phyloP scores from a whole-genome alignment of 2,113 vertebrate species.

The Donacobius atricapilla region DNA sequence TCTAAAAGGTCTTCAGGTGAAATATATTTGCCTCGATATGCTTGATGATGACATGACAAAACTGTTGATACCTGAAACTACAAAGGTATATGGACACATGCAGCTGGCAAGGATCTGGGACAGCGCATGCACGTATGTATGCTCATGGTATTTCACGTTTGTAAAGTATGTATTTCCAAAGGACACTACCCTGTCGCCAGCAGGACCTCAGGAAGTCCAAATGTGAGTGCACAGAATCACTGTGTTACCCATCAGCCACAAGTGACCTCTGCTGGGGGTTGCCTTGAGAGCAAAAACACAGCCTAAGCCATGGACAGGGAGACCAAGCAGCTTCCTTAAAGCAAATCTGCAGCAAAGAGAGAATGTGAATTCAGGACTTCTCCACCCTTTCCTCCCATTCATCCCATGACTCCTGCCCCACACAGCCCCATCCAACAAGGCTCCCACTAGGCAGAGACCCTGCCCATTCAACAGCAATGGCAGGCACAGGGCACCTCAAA shows the following conservation, averaged over 20 bases:
- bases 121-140: rapidly evolving
- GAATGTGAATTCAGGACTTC: not conserved
- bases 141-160: not conserved
- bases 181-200: not conserved
- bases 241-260: not conserved
- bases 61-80: not conserved
- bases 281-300: not conserved
- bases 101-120: not conserved
- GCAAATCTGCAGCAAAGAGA: not conserved
- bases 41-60: not conserved
- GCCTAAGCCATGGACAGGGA: not conserved
- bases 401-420: not conserved
- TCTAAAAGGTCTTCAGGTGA: not conserved
- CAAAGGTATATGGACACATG: not conserved
- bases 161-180: not conserved
- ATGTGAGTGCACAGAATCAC: not conserved
- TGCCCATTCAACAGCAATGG: rapidly evolving
- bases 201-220: not conserved
- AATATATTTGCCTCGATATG: not conserved
- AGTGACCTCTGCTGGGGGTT: not conserved
- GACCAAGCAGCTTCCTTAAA: not conserved
- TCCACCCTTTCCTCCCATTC: not conserved
- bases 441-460: not conserved
- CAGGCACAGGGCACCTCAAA: not conserved
- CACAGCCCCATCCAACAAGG: not conserved